Evolutionary conservation across 2,888 invertebrate genomes (phyloP), one percentile per base, ranked within the genome.

Genomic region (Allophyes oxyacanthae): DNA sequence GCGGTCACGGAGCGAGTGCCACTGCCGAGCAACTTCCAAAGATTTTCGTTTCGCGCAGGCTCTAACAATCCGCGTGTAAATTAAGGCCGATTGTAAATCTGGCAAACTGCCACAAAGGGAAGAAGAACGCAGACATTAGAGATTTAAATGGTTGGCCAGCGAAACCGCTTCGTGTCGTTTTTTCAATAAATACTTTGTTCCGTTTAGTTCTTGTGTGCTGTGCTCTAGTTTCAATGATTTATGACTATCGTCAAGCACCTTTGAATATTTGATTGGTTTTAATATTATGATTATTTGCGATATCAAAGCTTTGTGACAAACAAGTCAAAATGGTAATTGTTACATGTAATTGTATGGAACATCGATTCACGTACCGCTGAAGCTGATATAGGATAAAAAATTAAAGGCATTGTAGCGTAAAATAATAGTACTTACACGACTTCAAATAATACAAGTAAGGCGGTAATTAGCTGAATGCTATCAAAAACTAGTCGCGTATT

Each of bases 11-110:
- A 76, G 66, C 79, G 77, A 77, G 75, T 75, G 72, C 79, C 72
- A 77, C 76, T 77, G 74, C 80, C 75, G 72, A 80, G 64, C 71
- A 68, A 78, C 81, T 82, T 78, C 77, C 77, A 83, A 83, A 79
- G 79, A 84, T 79, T 82, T 81, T 82, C 67, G 74, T 62, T 75
- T 76, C 60, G 72, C 73, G 71, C 66, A 79, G 71, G 62, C 78
- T 83, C 78, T 71, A 70, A 82, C 82, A 76, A 81, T 78, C 68
- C 68, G 60, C 72, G 77, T 70, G 79, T 80, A 83, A 87, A 88
- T 87, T 85, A 85, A 83, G 84, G 82, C 75, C 82, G 81, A 75
- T 80, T 86, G 82, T 81, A 77, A 77, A 77, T 77, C 75, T 87
- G 89, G 87, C 85, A 64, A 65, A 59, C 57, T 56, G 82, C 87